A percentile compares a stretch with the other conserved stretches of the same genome.
Evolutionary conservation across 2,113 vertebrate species (phyloP).

Genomic region (Solenodon paradoxus): DNA sequence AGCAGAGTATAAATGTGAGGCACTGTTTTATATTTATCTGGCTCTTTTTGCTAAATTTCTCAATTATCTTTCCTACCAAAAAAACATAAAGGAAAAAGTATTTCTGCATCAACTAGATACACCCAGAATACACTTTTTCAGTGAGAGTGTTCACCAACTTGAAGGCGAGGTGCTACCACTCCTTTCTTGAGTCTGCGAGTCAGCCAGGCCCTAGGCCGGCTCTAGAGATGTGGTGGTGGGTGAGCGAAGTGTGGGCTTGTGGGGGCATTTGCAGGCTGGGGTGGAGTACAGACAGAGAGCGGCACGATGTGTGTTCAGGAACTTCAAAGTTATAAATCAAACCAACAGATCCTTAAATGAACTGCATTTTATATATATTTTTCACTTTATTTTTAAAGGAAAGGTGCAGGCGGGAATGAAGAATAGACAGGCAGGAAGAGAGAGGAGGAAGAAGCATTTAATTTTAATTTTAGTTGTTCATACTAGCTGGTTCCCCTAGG

Average conservation of each 20-base stretch:
- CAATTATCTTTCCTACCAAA: not conserved
- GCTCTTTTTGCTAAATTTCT: not conserved
- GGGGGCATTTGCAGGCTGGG: not conserved
- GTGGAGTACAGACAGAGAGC: too few relatives aligned
- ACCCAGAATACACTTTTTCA: not conserved
- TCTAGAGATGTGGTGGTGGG: not conserved
- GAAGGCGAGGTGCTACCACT: not conserved
- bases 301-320: too few relatives aligned
- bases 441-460: too few relatives aligned
- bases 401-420: too few relatives aligned
- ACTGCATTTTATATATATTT: too few relatives aligned
- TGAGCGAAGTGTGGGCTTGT: rapidly evolving
- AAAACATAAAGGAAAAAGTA: not conserved
- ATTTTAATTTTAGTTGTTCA: too few relatives aligned
- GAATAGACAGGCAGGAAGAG: too few relatives aligned
- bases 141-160: not conserved
- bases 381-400: too few relatives aligned
- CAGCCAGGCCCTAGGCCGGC: too few relatives aligned
- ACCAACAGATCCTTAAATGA: too few relatives aligned
- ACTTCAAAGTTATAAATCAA: too few relatives aligned
- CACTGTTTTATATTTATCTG: not conserved
- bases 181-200: not conserved
- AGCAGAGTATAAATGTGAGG: not conserved
- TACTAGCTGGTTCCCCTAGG: too few relatives aligned
- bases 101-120: not conserved